Conservation (phyloP, 2,888 invertebrate genomes). For the Zaprionus bogoriensis region DNA sequence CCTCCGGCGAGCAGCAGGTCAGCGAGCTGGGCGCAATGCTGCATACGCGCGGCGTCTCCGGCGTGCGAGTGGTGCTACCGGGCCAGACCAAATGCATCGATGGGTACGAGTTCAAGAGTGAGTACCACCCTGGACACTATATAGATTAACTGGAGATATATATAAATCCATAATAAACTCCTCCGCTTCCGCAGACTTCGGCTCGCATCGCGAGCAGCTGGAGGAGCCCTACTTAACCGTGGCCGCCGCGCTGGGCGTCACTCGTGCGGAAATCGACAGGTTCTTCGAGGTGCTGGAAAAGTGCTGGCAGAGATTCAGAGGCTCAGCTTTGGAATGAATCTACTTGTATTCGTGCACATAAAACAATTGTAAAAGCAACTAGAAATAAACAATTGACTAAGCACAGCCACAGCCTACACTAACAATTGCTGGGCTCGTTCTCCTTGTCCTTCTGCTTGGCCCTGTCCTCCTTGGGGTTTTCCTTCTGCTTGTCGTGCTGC, state of each 20-base stretch:
- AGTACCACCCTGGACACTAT: neutral
- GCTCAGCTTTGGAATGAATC: too few species aligned
- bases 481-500: neutral
- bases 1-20: constrained; percentile 56
- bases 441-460: neutral
- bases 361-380: neutral
- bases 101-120: constrained; percentile 85
- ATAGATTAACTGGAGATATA: neutral
- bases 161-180: neutral
- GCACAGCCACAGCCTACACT: neutral
- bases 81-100: constrained; percentile 84
- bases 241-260: constrained; percentile 88
- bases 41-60: constrained; percentile 88
- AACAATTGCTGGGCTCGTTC: neutral
- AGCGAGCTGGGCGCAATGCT: constrained; percentile 89
- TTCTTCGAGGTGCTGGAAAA: constrained; percentile 87
- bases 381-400: neutral
- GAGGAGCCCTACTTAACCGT: constrained; percentile 87
- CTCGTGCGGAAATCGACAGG: constrained; percentile 86
- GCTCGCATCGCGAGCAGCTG: constrained; percentile 85
- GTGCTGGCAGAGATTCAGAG: constrained; percentile 84
- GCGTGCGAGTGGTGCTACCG: constrained; percentile 87
- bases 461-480: neutral
- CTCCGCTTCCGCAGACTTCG: constrained; percentile 85
- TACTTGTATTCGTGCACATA: neutral